Percentiles rank a stretch among this genome's conserved stretches.
phyloP scores from a whole-genome alignment of 2,888 invertebrate species.

The Trichopoda pennipes region DNA sequence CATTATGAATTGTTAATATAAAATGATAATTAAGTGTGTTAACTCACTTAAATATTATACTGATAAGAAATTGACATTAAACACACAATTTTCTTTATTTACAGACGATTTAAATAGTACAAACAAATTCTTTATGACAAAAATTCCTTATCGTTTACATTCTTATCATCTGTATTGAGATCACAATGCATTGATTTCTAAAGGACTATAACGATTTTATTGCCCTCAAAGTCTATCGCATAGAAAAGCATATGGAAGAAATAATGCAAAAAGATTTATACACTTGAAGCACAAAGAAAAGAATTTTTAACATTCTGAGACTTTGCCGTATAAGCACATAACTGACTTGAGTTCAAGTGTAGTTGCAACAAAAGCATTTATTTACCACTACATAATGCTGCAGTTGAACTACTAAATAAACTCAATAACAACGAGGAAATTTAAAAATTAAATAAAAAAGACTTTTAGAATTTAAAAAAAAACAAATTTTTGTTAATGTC shows the following conservation, averaged over 20 bases:
- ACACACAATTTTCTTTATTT: too few species aligned
- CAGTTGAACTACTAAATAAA: too few species aligned
- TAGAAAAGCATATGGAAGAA: background rate
- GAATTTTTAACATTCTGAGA: background rate
- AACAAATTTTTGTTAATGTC: background rate
- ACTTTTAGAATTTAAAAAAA: background rate
- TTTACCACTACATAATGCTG: background rate
- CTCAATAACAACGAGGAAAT: background rate
- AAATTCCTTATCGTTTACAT: background rate
- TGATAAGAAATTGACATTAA: too few species aligned
- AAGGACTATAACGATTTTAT: conserved; percentile 31
- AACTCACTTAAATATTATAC: too few species aligned
- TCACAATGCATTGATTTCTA: conserved; percentile 33
- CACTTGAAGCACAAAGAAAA: background rate
- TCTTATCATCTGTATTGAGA: background rate
- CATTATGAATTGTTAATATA: too few species aligned
- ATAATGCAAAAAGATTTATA: background rate
- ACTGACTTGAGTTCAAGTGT: conserved; percentile 9
- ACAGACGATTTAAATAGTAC: too few species aligned
- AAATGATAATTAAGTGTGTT: too few species aligned
- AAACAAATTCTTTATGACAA: background rate
- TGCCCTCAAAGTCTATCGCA: background rate
- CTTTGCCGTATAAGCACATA: background rate
- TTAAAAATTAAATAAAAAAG: background rate
- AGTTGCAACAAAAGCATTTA: conserved; percentile 22